Evolutionary conservation across 2,888 invertebrate species (phyloP).

Genomic region (Amorpha juglandis): DNA sequence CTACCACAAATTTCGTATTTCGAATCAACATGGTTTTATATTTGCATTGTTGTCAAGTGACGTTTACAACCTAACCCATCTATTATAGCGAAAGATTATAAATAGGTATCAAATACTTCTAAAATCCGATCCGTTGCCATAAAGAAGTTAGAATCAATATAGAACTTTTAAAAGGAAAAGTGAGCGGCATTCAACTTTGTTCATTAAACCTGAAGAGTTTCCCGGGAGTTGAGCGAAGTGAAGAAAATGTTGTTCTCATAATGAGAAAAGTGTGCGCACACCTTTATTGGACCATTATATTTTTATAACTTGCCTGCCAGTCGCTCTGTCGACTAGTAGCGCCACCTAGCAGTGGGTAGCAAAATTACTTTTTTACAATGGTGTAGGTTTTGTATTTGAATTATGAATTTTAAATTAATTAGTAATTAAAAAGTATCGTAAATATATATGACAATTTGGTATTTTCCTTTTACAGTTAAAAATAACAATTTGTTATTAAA

Average conservation of each 20-base stretch:
- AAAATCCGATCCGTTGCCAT: slow-evolving; percentile 60
- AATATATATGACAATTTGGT: no score
- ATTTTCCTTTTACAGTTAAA: no score
- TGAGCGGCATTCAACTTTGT: slow-evolving; percentile 69
- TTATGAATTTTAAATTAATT: not conserved
- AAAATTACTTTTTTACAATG: slow-evolving; percentile 26
- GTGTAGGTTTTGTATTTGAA: not conserved
- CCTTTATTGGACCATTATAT: slow-evolving; percentile 44
- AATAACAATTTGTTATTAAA: no score
- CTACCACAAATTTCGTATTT: no score
- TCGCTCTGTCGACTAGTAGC: slow-evolving; percentile 37
- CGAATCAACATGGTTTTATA: not conserved
- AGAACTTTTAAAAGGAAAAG: slow-evolving; percentile 79
- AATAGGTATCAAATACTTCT: slow-evolving; percentile 31
- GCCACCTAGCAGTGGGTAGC: slow-evolving; percentile 76
- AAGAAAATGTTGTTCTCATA: slow-evolving; percentile 57
- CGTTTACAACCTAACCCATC: not conserved
- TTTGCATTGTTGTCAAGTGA: not conserved
- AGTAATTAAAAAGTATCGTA: not conserved
- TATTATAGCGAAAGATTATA: not conserved
- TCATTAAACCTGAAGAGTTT: slow-evolving; percentile 75
- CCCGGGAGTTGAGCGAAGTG: slow-evolving; percentile 52
- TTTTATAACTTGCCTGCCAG: slow-evolving; percentile 31
- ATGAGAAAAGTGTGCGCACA: slow-evolving; percentile 60
- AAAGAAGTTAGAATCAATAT: slow-evolving; percentile 70